Evolutionary conservation across 2,888 invertebrate genomes (phyloP).

Genomic region (Embidobia sp.): DNA sequence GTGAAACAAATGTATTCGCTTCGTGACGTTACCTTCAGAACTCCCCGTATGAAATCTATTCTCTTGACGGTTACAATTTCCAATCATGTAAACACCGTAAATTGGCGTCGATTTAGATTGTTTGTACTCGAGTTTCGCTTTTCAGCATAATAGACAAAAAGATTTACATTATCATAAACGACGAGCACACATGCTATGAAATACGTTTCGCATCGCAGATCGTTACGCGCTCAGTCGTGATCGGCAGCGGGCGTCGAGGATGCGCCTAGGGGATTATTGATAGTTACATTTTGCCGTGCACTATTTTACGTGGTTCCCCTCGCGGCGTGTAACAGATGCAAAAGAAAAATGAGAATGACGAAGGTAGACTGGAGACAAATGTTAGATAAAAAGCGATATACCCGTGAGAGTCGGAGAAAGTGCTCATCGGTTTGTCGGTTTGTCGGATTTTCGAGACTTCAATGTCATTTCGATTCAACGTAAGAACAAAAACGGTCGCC

Average conservation of each 20-base stretch:
- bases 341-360: constrained; percentile 38
- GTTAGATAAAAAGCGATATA: constrained; percentile 51
- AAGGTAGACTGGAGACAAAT: constrained; percentile 42
- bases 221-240: background rate
- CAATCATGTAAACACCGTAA: too few species aligned
- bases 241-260: constrained; percentile 6
- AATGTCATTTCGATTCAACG: constrained; percentile 73
- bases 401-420: constrained; percentile 41
- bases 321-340: constrained; percentile 25
- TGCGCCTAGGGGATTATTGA: constrained; percentile 34
- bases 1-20: too few species aligned
- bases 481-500: constrained; percentile 71
- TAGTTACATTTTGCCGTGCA: constrained; percentile 17
- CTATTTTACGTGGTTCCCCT: constrained; percentile 9
- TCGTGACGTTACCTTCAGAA: too few species aligned
- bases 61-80: too few species aligned
- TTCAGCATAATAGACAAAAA: too few species aligned
- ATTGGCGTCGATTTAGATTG: too few species aligned
- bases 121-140: too few species aligned
- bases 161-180: background rate
- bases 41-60: too few species aligned
- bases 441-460: constrained; percentile 70
- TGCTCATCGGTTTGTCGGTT: constrained; percentile 50
- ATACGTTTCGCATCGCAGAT: constrained; percentile 3
- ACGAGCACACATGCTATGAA: background rate